Evolutionary conservation across 2,113 vertebrate species (phyloP).

Genomic region (Alectura lathami): DNA sequence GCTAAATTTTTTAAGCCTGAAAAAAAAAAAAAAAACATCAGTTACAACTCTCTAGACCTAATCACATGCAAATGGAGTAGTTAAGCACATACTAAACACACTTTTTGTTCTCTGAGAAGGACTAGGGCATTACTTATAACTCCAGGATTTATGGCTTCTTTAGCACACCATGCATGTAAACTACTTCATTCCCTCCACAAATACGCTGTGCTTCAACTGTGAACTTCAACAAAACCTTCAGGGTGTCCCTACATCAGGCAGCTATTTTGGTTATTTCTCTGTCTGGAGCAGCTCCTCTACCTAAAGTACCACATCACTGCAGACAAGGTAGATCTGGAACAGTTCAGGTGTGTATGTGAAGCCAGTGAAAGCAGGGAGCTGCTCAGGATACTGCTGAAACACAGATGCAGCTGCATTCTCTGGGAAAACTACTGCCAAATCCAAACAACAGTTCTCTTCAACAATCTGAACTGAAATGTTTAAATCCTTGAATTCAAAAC

Average conservation of each 20-base stretch:
- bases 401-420: background rate
- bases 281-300: background rate
- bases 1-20: background rate
- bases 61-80: background rate
- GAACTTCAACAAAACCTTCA: background rate
- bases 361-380: background rate
- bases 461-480: background rate
- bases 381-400: background rate
- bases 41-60: background rate
- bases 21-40: background rate
- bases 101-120: background rate
- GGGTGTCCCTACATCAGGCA: background rate
- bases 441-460: background rate
- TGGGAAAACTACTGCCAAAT: background rate
- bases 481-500: background rate
- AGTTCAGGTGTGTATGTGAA: fast-evolving
- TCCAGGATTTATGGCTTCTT: background rate
- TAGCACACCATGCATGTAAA: background rate
- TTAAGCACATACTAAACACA: background rate
- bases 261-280: background rate
- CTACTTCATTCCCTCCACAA: background rate
- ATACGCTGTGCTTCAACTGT: background rate
- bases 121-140: background rate
- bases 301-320: background rate
- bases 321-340: background rate